Conservation (phyloP, 2,113 vertebrate species). For the Formicarius rufipectus region DNA sequence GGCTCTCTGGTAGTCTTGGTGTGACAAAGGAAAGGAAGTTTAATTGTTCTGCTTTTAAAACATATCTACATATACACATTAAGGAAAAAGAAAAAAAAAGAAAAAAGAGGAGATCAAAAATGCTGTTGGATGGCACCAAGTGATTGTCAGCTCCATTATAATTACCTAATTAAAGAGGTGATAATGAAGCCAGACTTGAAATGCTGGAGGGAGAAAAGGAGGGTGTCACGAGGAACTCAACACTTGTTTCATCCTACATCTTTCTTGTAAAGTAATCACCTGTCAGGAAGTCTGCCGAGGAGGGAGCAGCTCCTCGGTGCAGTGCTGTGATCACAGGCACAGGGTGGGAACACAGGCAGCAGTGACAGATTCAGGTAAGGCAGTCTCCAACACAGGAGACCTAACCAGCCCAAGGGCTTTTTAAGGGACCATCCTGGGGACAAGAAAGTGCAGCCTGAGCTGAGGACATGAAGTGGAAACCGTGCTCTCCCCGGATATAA, state of each 20-base stretch:
- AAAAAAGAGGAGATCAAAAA: constrained; percentile 32
- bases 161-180: constrained; percentile 64
- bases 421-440: neutral
- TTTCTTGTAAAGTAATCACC: constrained; percentile 49
- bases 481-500: neutral
- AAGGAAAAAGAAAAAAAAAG: no score
- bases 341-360: neutral
- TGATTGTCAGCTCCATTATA: constrained; percentile 61
- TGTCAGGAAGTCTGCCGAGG: constrained; percentile 50
- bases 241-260: constrained; percentile 62
- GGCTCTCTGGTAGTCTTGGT: neutral
- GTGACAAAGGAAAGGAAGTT: neutral
- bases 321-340: constrained; percentile 32
- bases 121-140: neutral
- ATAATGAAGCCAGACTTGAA: constrained; percentile 60
- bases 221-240: constrained; percentile 22
- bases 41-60: constrained; percentile 15
- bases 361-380: constrained; percentile 45
- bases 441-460: neutral
- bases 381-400: neutral
- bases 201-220: constrained; percentile 33
- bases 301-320: neutral
- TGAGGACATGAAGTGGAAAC: neutral
- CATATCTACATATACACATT: neutral
- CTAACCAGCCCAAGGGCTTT: neutral